These are phyloP conservation scores for Ciconia boyciana DNA, from an alignment of 2,113 vertebrate genomes.

Conservation along the genomic window DNA sequence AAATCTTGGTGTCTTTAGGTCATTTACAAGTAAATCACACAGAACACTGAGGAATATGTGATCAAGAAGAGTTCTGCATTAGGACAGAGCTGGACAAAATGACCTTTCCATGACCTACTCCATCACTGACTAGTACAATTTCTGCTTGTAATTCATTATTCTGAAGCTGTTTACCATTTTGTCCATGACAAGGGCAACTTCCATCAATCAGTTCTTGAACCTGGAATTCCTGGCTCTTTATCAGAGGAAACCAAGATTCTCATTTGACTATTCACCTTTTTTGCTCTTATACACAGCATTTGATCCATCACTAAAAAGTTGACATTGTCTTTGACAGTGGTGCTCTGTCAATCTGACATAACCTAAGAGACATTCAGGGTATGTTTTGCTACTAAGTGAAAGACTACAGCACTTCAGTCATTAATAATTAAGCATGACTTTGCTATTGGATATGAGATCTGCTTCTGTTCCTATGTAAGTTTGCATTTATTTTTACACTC, in stretches of 20 bases:
- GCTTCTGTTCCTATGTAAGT: not conserved
- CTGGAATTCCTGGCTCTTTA: not conserved
- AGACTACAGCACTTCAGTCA: conserved; percentile 8
- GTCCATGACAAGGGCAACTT: conserved; percentile 10
- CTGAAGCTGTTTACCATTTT: conserved; percentile 27
- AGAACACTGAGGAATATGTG: not conserved
- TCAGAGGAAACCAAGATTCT: not conserved
- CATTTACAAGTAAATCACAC: not conserved
- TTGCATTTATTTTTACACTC: not conserved
- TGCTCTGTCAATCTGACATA: not conserved
- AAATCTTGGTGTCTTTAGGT: not conserved
- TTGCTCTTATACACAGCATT: not conserved
- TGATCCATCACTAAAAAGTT: not conserved
- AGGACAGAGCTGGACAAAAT: not conserved
- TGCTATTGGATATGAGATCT: conserved; percentile 3
- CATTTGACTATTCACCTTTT: conserved; percentile 24
- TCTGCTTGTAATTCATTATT: conserved; percentile 40
- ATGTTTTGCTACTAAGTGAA: conserved; percentile 19
- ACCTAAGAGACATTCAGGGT: not conserved
- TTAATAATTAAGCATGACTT: conserved; percentile 39
- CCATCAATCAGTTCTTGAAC: not conserved
- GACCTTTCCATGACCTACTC: not conserved
- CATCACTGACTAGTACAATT: not conserved
- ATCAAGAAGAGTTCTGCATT: not conserved
- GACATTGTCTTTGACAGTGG: not conserved